Conservation (phyloP, 2,797 vertebrate species). For the Urophycis tenuis region DNA sequence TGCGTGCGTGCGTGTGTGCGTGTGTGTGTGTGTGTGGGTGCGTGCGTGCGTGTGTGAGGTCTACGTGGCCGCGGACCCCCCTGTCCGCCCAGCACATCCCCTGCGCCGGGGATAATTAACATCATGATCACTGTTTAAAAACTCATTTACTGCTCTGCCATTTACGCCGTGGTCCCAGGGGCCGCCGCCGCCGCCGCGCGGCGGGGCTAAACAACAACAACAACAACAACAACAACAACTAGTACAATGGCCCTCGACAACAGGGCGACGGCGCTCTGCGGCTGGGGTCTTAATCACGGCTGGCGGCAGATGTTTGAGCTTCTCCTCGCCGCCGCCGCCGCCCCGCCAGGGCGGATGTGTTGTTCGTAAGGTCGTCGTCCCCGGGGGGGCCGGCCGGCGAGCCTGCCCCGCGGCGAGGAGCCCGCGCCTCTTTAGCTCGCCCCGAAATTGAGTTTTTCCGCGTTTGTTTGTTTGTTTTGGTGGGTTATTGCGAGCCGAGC, state of each 20-base stretch:
- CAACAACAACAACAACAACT: neutral
- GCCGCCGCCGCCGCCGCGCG: neutral
- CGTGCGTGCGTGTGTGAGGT: too few relatives aligned
- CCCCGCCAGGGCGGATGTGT: neutral
- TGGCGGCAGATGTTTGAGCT: slow-evolving; percentile 53
- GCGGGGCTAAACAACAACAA: neutral
- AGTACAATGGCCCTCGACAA: slow-evolving; percentile 8
- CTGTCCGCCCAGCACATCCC: neutral
- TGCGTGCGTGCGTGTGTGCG: neutral
- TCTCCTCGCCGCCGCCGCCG: slow-evolving; percentile 1
- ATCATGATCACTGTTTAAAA: neutral
- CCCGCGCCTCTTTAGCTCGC: neutral
- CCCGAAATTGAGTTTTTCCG: neutral
- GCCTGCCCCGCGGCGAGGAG: neutral
- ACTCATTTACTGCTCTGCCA: neutral
- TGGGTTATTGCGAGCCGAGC: too few relatives aligned
- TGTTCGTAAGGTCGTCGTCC: neutral
- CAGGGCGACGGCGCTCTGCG: slow-evolving; percentile 20
- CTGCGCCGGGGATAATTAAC: neutral
- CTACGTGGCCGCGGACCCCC: too few relatives aligned
- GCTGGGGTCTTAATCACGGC: slow-evolving; percentile 35
- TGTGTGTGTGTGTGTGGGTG: neutral
- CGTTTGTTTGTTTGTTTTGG: neutral
- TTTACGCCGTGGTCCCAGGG: neutral
- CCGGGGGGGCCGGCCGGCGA: too few relatives aligned